A percentile compares a stretch with the other conserved stretches of the same genome.
phyloP scores from a whole-genome alignment of 2,888 invertebrate species.

The Anagyrus pseudococci region DNA sequence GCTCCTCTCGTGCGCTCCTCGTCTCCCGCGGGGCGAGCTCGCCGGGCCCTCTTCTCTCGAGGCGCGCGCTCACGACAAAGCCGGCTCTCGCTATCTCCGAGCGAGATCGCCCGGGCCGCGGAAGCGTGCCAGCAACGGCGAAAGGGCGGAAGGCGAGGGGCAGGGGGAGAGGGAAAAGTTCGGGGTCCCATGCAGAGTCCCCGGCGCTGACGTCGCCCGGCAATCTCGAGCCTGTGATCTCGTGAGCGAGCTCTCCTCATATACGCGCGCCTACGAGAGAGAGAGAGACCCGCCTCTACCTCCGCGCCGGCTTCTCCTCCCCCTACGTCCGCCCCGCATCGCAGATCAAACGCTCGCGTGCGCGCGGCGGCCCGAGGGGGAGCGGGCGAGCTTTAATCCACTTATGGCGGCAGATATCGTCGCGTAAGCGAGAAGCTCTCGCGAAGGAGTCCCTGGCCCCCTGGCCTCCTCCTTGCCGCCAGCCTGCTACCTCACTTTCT shows the following conservation, averaged over 20 bases:
- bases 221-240: too few species aligned
- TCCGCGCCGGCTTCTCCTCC: too few species aligned
- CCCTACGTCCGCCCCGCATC: slow-evolving; percentile 1
- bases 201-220: too few species aligned
- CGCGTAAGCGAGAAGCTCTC: slow-evolving; percentile 28
- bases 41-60: too few species aligned
- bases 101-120: slow-evolving; percentile 26
- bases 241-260: too few species aligned
- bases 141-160: too few species aligned
- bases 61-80: too few species aligned
- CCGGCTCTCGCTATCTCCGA: slow-evolving; percentile 29
- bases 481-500: too few species aligned
- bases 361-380: background rate
- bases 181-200: too few species aligned
- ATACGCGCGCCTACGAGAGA: too few species aligned
- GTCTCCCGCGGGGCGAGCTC: background rate
- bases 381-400: slow-evolving; percentile 33
- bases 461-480: background rate
- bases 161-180: slow-evolving; percentile 9
- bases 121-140: too few species aligned
- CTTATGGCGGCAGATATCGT: slow-evolving; percentile 14
- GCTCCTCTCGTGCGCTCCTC: too few species aligned
- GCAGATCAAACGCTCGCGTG: slow-evolving; percentile 32
- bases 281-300: background rate
- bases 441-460: slow-evolving; percentile 2